phyloP scores from a whole-genome alignment of 2,797 vertebrate species.

The Sebastes kiyomatsui region DNA sequence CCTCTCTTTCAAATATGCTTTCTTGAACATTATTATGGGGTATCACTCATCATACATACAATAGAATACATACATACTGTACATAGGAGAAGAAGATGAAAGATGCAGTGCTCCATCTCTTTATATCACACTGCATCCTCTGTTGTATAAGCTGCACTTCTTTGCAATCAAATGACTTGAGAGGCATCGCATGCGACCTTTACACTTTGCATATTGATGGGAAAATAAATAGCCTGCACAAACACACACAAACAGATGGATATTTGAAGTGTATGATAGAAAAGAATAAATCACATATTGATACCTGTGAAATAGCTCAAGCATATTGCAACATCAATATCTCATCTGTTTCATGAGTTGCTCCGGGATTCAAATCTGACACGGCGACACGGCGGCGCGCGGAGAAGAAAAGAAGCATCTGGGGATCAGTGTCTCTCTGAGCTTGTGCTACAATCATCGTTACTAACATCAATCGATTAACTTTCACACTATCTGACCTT shows the following conservation, averaged over 20 bases:
- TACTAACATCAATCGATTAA: neutral
- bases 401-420: neutral
- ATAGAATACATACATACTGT: neutral
- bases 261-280: neutral
- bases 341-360: constrained; percentile 16
- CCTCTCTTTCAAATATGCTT: neutral
- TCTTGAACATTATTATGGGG: neutral
- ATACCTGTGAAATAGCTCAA: constrained; percentile 10
- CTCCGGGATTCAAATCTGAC: neutral
- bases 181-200: neutral
- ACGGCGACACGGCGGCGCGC: neutral
- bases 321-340: constrained; percentile 18
- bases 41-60: neutral
- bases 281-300: constrained; percentile 22
- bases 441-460: neutral
- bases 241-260: neutral
- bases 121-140: neutral
- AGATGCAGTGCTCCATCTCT: neutral
- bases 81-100: neutral
- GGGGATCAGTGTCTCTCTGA: neutral
- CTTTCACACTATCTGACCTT: neutral
- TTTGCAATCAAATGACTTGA: neutral
- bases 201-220: constrained; percentile 48
- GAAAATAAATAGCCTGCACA: constrained; percentile 30
- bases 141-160: constrained; percentile 9